phyloP scores from a whole-genome alignment of 2,888 invertebrate species.

The Eudasyphora cyanicolor region DNA sequence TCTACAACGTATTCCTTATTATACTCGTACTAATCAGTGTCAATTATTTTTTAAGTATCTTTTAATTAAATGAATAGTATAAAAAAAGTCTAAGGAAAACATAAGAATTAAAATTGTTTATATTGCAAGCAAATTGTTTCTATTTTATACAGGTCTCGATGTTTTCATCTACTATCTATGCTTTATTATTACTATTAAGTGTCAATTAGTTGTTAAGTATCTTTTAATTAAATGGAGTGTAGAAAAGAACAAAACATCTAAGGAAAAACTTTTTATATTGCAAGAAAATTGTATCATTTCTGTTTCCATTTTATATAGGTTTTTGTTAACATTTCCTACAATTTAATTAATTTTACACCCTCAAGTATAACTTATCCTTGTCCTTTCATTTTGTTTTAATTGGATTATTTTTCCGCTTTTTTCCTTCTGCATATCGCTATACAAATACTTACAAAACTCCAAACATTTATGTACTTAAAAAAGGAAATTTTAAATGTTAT shows the following conservation, averaged over 20 bases:
- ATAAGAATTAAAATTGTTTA: neutral
- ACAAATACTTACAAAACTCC: neutral
- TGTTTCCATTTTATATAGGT: neutral
- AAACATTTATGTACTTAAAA: conserved; percentile 37
- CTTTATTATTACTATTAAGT: too few relatives aligned
- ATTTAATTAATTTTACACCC: neutral
- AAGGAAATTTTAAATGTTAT: neutral
- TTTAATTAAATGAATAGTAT: conserved; percentile 10
- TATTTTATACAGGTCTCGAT: neutral
- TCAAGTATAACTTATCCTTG: neutral
- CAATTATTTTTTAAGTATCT: conserved; percentile 59
- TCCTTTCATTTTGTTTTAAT: neutral
- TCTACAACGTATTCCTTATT: neutral
- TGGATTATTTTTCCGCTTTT: too few relatives aligned
- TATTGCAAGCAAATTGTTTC: neutral
- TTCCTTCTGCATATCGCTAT: neutral
- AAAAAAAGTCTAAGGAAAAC: neutral
- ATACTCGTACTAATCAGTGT: conserved; percentile 55
- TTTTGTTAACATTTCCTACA: neutral
- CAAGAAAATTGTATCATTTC: neutral
- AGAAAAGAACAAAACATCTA: neutral
- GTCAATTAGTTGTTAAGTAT: too few relatives aligned
- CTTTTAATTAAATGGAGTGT: neutral
- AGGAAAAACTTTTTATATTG: neutral
- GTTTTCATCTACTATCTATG: too few relatives aligned